Base-by-base conservation (phyloP, 2,888 invertebrate species). In the Phyto melanocephala region DNA sequence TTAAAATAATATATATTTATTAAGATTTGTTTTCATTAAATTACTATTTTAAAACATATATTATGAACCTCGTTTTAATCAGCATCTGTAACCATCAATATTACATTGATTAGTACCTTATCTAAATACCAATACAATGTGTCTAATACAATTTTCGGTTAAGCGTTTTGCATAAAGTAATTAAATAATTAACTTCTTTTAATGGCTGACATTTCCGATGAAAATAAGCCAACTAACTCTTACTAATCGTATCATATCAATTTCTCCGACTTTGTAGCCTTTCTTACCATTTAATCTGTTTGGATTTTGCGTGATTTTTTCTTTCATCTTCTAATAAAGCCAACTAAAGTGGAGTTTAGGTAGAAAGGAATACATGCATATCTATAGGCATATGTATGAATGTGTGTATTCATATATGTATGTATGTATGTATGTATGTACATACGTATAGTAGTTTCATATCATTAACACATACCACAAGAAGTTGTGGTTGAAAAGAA, bases 181-280 rank as follows among this genome's bases (percentile, higher is more conserved):
- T 79, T 74, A 79, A 79, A 72, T 74, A 79, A 79, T 74, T 79
- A 67, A 52, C 72, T 67, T 52, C 24, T 72, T 72, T 79, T 52
- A 79, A 68, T 67, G 67, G 52, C 60, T 67, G 79, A 74, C 72
- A 79, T 52, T 79, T 68, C 47, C 33, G 2, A 52, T 17, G 52
- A 52, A 72, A 72, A 72, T 58, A 71, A 62, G 58, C 11, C 15
- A 20, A n/a, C 37, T 8, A 20, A 33, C n/a, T 22, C 20, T 28
- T 2, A n/a, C 15, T 6, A 42, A n/a, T 17, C 37, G 7, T 54
- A 70, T 70, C 63, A 54, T 71, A 71, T 63, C 71, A 56, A 37
- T 28, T 28, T 15, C 11, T 24, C 11, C 24, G 37, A 60, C 76
- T 20, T 68, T 76, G 33, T 67, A 52, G 60, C 52, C 40, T 52